Evolutionary conservation across 2,797 vertebrate genomes (phyloP), one percentile per base, ranked within the genome.

Genomic region (Melanotaenia maccullochi): DNA sequence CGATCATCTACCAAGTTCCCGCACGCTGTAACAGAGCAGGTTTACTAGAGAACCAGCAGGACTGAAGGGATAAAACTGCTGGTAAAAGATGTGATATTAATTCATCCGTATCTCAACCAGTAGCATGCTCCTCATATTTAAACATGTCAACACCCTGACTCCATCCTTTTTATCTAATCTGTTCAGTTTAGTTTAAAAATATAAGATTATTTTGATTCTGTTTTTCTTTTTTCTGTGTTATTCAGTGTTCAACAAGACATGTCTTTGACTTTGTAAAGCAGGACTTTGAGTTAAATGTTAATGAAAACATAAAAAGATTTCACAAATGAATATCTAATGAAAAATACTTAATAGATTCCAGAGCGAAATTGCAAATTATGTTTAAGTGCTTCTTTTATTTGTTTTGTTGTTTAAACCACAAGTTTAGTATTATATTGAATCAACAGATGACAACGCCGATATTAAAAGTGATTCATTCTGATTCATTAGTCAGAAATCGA

Each of bases 1-100:
- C 20, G 9, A 18, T 68, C 9, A 33, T 58, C 57, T n/a, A 49
- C 20, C 2, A 49, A n/a, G 20, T 5, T 20, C 1, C 20, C 2
- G 3, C 20, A 49, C 3, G 9, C 3, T 51, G n/a, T 22, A 49
- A 49, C 47, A 22, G 9, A 20, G n/a, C 9, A 49, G 47, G 20
- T 51, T 51, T 49, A 40, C 51, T 4, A 57, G 22, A 66, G 52
- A 56, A 47, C 38, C 47, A 8, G 42, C 18, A 73, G 35, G 56
- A 30, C 57, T 35, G 12, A 14, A 60, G 28, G 35, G 51, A 25
- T 6, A 59, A 44, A 51, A 4, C 18, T 22, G 32, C 24, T 36
- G 40, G 32, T 60, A 12, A 38, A 25, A 56, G n/a, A 60, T 64
- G 52, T 55, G 60, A 51, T 38, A 14, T 59, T 36, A 59, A 5